These are phyloP conservation scores for Blastobasis adustella DNA, from an alignment of 2,888 invertebrate genomes.

Conservation along the genomic window DNA sequence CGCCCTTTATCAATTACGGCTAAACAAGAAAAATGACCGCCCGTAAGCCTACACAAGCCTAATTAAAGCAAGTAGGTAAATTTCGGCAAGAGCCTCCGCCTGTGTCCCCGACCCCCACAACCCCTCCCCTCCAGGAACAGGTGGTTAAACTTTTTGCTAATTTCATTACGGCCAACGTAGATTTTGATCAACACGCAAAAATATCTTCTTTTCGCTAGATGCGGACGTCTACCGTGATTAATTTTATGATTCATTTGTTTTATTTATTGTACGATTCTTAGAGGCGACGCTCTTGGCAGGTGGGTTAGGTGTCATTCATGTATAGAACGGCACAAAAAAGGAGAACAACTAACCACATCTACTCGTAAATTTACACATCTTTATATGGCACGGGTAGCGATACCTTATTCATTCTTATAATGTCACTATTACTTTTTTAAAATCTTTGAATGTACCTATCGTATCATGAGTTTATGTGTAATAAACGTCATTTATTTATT, in stretches of 20 bases:
- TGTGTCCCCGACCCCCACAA: constrained; percentile 31
- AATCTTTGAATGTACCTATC: too few relatives aligned
- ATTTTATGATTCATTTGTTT: constrained; percentile 23
- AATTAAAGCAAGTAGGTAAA: constrained; percentile 71
- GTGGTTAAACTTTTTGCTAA: constrained; percentile 61
- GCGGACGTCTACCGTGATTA: constrained; percentile 25
- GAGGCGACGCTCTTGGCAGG: not conserved
- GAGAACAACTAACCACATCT: not conserved
- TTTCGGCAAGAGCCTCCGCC: constrained; percentile 42
- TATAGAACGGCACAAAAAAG: too few relatives aligned
- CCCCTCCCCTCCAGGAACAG: constrained; percentile 39
- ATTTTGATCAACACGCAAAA: constrained; percentile 51
- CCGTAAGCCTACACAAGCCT: constrained; percentile 62
- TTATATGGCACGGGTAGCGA: too few relatives aligned
- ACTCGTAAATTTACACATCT: too few relatives aligned
- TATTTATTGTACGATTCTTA: not conserved
- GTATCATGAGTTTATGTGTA: too few relatives aligned
- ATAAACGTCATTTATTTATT: too few relatives aligned
- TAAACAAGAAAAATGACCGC: constrained; percentile 70
- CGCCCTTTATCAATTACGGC: constrained; percentile 69
- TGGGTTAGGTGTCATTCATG: too few relatives aligned
- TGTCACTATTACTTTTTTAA: too few relatives aligned
- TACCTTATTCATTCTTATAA: too few relatives aligned
- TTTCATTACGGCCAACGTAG: constrained; percentile 52
- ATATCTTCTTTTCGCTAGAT: constrained; percentile 32